A percentile compares a stretch with the other conserved stretches of the same genome.
These are phyloP conservation scores for Lontra canadensis DNA, from an alignment of 2,113 vertebrate species.

Conservation along the genomic window DNA sequence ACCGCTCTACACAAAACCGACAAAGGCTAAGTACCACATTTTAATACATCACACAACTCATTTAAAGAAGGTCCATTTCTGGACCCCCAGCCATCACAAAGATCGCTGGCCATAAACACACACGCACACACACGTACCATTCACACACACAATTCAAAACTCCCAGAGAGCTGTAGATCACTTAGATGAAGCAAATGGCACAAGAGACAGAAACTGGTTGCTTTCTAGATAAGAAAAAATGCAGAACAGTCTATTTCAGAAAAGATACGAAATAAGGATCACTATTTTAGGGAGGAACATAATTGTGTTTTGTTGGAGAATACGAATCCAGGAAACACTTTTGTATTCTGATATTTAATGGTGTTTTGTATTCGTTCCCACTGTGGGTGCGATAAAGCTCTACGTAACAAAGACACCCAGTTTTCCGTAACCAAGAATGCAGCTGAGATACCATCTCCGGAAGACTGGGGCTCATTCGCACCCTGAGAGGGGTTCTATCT, in stretches of 20 bases:
- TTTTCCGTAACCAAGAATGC: conserved; percentile 70
- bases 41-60: conserved; percentile 69
- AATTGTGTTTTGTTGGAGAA: conserved; percentile 71
- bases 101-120: conserved; percentile 32
- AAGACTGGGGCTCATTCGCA: conserved; percentile 45
- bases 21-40: background rate
- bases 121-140: background rate
- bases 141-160: conserved; percentile 61
- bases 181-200: conserved; percentile 57
- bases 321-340: conserved; percentile 70
- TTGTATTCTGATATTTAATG: conserved; percentile 71
- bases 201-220: conserved; percentile 68
- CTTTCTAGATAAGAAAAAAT: conserved; percentile 76
- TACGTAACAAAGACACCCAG: conserved; percentile 58
- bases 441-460: conserved; percentile 64
- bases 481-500: conserved; percentile 51
- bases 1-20: background rate
- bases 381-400: conserved; percentile 18
- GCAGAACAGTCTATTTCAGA: conserved; percentile 80
- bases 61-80: conserved; percentile 70
- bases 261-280: conserved; percentile 68
- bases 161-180: conserved; percentile 56
- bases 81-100: conserved; percentile 49
- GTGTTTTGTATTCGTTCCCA: conserved; percentile 69
- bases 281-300: conserved; percentile 72